These are phyloP conservation scores for Phengaris alcon DNA, from an alignment of 2,888 invertebrate species.

Conservation along the genomic window DNA sequence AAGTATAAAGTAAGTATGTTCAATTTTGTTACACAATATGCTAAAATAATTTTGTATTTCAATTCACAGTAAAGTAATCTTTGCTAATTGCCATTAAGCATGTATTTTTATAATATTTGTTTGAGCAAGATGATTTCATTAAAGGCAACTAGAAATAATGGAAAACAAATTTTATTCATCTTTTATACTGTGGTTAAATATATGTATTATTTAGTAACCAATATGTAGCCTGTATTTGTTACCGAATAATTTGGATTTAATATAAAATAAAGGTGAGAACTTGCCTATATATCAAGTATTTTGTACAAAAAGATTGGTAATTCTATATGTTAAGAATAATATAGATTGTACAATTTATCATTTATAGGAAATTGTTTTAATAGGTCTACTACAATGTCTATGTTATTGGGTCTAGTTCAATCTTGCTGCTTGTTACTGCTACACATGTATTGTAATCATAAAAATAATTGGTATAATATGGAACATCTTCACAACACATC, in stretches of 20 bases:
- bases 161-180: too few relatives aligned
- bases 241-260: neutral
- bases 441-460: too few relatives aligned
- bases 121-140: too few relatives aligned
- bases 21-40: neutral
- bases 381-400: neutral
- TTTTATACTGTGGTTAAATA: too few relatives aligned
- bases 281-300: neutral
- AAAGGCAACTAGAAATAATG: too few relatives aligned
- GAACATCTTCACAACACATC: too few relatives aligned
- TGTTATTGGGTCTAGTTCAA: neutral
- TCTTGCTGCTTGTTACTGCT: neutral
- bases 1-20: neutral
- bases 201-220: too few relatives aligned
- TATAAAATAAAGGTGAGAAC: neutral
- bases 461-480: too few relatives aligned
- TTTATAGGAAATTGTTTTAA: neutral
- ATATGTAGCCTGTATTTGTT: neutral
- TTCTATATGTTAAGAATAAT: slow-evolving; percentile 3
- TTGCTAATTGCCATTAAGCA: too few relatives aligned
- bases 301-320: slow-evolving; percentile 8
- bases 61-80: too few relatives aligned
- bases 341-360: slow-evolving; percentile 8
- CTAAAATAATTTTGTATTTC: too few relatives aligned
- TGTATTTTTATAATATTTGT: too few relatives aligned